Percentiles rank a stretch among this genome's conserved stretches.
Conservation (phyloP, 2,888 invertebrate genomes). For the Physocephala rufipes region DNA sequence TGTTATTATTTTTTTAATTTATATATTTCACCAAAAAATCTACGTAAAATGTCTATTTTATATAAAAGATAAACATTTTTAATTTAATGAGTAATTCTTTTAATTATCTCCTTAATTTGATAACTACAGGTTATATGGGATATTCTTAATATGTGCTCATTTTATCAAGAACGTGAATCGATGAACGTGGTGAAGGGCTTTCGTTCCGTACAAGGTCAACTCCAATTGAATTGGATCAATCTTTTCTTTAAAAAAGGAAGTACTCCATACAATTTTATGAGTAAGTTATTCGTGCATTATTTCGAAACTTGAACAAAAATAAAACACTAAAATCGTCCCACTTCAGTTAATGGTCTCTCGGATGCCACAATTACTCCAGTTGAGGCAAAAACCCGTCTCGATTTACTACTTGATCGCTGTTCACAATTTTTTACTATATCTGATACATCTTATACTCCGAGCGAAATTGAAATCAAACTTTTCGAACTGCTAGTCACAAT, state of each 20-base stretch:
- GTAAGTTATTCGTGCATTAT: constrained; percentile 45
- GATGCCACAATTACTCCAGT: constrained; percentile 54
- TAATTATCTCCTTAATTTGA: not conserved
- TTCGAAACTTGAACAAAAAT: too few relatives aligned
- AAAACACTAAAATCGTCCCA: too few relatives aligned
- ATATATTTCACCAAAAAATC: too few relatives aligned
- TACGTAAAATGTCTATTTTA: too few relatives aligned
- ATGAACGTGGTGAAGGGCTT: constrained; percentile 56
- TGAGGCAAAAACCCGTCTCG: constrained; percentile 62
- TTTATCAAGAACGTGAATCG: constrained; percentile 59
- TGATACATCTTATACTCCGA: constrained; percentile 54
- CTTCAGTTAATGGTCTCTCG: constrained; percentile 47
- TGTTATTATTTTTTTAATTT: too few relatives aligned
- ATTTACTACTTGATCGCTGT: constrained; percentile 62
- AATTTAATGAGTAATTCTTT: too few relatives aligned
- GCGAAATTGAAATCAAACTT: constrained; percentile 57
- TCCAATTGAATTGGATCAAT: constrained; percentile 59
- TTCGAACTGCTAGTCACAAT: constrained; percentile 60
- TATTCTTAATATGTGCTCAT: constrained; percentile 60
- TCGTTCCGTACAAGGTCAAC: constrained; percentile 59
- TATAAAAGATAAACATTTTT: too few relatives aligned
- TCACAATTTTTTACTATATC: constrained; percentile 62
- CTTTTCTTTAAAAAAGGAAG: constrained; percentile 52
- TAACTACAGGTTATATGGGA: constrained; percentile 62
- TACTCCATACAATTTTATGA: constrained; percentile 50